Base-by-base conservation (phyloP, 2,113 vertebrate genomes). In the Uropsilus gracilis region DNA sequence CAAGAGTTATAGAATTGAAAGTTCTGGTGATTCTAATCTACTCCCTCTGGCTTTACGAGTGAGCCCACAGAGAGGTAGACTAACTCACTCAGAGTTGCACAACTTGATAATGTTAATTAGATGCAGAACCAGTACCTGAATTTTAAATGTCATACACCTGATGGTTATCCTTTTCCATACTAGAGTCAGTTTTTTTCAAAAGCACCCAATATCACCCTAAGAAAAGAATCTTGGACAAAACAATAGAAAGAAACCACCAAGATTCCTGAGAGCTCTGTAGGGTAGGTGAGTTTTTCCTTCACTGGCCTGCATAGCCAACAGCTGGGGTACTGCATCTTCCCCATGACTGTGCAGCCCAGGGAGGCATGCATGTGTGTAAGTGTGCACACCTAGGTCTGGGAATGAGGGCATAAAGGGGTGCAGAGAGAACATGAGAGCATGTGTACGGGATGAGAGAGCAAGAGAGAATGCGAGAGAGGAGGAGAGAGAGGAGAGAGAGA, bases 161-260 rank as follows among this genome's bases (percentile, higher is more conserved):
- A 39, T 44, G 55, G 78, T 46, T 68, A 71, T 75, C 20, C 42
- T 64, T 78, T 59, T 77, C 66, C 87, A 46, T n/a, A 39, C 30
- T 10, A 53, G 3, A 53, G n/a, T 69, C 59, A 86, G 64, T 34
- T 91, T 71, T 53, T 37, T 91, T 89, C 16, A 90, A 78, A n/a
- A 53, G 20, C 32, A 68, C 22, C 8, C 26, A 80, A 77, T 78
- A 71, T 66, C 46, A 48, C 37, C 76, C 34, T 78, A 50, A 34
- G 20, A 81, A 86, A 76, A 92, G 42, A 84, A 73, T 88, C 39
- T 87, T 6, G n/a, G 42, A 42, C 55, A 89, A 73, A 93, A 83
- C 14, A 84, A 94, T 42, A 89, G 61, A 86, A 89, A 92, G 59
- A n/a, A 72, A 53, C 0, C n/a, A 42, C 18, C 10, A 24, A 46